A percentile compares a stretch with the other conserved stretches of the same genome.
Conservation (phyloP, 2,113 vertebrate genomes). For the Xenus cinereus region DNA sequence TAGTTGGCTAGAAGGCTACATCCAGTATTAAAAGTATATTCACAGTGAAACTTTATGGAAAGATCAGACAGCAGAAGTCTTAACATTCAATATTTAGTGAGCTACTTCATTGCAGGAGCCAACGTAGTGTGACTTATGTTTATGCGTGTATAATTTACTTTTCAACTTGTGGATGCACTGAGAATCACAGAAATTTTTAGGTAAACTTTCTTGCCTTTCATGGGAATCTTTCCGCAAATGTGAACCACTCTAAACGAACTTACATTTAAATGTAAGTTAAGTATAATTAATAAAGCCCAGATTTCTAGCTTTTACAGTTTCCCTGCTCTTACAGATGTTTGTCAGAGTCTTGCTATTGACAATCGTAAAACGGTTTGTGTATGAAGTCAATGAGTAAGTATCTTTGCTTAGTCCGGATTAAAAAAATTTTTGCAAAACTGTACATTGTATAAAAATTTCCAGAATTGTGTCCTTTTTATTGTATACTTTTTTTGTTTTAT, state of each 20-base stretch:
- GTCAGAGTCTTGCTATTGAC: constrained; percentile 62
- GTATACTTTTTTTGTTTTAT: constrained; percentile 29
- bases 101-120: background rate
- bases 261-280: constrained; percentile 51
- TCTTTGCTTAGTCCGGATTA: constrained; percentile 52
- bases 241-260: constrained; percentile 30
- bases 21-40: background rate
- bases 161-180: background rate
- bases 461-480: constrained; percentile 43
- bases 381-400: constrained; percentile 64
- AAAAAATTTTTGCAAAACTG: constrained; percentile 12
- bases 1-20: background rate
- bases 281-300: constrained; percentile 27
- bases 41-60: background rate
- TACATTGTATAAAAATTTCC: constrained; percentile 45
- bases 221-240: background rate
- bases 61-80: background rate
- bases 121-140: background rate
- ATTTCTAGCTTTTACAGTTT: constrained; percentile 67
- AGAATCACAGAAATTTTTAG: background rate
- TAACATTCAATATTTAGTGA: background rate
- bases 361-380: constrained; percentile 67
- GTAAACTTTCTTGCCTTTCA: background rate
- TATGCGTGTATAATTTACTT: background rate
- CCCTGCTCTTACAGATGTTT: constrained; percentile 67